Evolutionary conservation across 2,797 vertebrate genomes (phyloP).

Genomic region (Phalloptychus januarius): DNA sequence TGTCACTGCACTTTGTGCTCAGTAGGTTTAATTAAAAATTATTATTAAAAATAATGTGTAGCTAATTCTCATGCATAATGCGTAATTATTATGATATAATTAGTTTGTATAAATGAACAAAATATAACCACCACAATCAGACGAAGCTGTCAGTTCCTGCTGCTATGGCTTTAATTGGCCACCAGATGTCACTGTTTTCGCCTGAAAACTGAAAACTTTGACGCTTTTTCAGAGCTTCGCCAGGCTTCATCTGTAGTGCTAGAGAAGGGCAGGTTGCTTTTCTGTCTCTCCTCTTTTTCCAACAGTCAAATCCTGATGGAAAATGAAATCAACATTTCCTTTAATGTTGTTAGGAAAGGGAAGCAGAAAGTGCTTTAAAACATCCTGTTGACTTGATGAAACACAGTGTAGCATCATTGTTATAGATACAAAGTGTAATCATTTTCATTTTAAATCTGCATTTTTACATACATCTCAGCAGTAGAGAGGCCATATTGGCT

Average conservation of each 20-base stretch:
- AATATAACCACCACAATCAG: background rate
- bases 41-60: background rate
- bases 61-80: background rate
- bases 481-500: constrained; percentile 28
- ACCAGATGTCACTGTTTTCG: constrained; percentile 4
- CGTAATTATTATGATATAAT: background rate
- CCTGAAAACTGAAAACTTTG: background rate
- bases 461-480: constrained; percentile 26
- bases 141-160: background rate
- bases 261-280: background rate
- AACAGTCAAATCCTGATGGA: background rate
- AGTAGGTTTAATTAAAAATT: background rate
- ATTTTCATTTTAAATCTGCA: constrained; percentile 28
- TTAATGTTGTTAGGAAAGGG: background rate
- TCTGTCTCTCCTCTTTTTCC: background rate
- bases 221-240: background rate
- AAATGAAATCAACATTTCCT: background rate
- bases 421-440: constrained; percentile 25
- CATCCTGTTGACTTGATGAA: background rate
- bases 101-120: background rate
- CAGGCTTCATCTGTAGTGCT: background rate
- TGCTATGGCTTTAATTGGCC: background rate
- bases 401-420: background rate
- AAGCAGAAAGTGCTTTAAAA: background rate
- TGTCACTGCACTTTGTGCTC: background rate